phyloP scores from a whole-genome alignment of 2,888 invertebrate genomes.

The Megamerina dolium region DNA sequence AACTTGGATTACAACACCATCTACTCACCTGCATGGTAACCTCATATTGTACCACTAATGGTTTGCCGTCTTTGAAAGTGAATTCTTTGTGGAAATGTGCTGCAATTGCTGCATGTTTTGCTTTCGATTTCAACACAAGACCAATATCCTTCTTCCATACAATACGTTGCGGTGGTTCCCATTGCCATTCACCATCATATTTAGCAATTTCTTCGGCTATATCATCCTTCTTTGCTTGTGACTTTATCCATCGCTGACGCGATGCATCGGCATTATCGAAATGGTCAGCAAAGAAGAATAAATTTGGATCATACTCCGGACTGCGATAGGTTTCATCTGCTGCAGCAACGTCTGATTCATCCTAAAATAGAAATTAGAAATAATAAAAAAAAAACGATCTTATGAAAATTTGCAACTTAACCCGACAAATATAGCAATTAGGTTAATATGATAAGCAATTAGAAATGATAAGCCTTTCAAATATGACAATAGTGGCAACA shows the following conservation, averaged over 20 bases:
- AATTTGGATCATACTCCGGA: constrained; percentile 59
- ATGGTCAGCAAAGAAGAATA: constrained; percentile 74
- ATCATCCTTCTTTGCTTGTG: constrained; percentile 86
- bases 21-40: constrained; percentile 68
- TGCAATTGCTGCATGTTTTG: constrained; percentile 93
- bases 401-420: background rate
- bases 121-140: constrained; percentile 85
- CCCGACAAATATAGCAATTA: too few relatives aligned
- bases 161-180: constrained; percentile 68
- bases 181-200: constrained; percentile 78
- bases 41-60: constrained; percentile 89
- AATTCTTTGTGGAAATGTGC: constrained; percentile 72
- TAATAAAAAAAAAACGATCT: background rate
- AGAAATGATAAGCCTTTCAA: too few relatives aligned
- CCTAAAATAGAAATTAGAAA: background rate
- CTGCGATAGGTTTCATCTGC: constrained; percentile 49
- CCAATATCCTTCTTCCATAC: constrained; percentile 80
- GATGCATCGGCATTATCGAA: constrained; percentile 74
- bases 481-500: too few relatives aligned
- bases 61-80: constrained; percentile 69
- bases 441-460: too few relatives aligned
- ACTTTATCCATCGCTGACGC: constrained; percentile 75
- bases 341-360: background rate
- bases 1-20: background rate
- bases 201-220: constrained; percentile 85